Evolutionary conservation across 2,113 vertebrate species (phyloP), one percentile per base, ranked within the genome.

Genomic region (Gallinago undulata): DNA sequence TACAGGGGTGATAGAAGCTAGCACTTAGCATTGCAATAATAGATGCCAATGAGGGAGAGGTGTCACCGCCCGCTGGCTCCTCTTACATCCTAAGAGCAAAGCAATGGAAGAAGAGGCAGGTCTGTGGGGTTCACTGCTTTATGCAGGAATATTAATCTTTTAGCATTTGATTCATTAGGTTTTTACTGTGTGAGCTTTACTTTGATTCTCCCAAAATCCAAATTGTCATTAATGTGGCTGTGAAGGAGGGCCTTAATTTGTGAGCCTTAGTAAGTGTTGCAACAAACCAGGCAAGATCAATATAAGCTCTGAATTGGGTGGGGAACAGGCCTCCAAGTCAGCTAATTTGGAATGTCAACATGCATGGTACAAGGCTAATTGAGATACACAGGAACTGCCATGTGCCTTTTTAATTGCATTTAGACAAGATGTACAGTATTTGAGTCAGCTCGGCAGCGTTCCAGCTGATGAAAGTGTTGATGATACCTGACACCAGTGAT

Each of bases 401-500:
- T 70, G 50, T 93, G 84, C 77, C 82, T 90, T 84, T 86, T 88
- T 55, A 89, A 95, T 96, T 95, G 60, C 70, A 17, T 87, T 94
- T 84, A 95, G 91, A 90, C 78, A 64, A 95, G 83, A 81, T 89
- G 70, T 82, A 68, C 69, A 73, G 80, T 93, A 90, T 88, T 96
- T 97, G 94, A 93, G 89, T 92, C 94, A 96, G 86, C 80, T 87
- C 9, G 45, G 78, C 87, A 62, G 60, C 4, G 22, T 81, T 96
- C 87, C 94, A 96, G 51, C 64, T 92, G 90, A 91, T 85, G 66
- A 66, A 77, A 97, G 43, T 66, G 48, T 72, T 94, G 82, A 83
- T 89, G 96, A 79, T 80, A 94, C 82, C 37, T 28, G 91, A 94
- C 85, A 95, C 91, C 80, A 87, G 70, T 93, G 95, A 91, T 96